Percentiles rank a stretch among this genome's conserved stretches.
phyloP scores from a whole-genome alignment of 2,113 vertebrate species.

The Cynoglossus semilaevis region DNA sequence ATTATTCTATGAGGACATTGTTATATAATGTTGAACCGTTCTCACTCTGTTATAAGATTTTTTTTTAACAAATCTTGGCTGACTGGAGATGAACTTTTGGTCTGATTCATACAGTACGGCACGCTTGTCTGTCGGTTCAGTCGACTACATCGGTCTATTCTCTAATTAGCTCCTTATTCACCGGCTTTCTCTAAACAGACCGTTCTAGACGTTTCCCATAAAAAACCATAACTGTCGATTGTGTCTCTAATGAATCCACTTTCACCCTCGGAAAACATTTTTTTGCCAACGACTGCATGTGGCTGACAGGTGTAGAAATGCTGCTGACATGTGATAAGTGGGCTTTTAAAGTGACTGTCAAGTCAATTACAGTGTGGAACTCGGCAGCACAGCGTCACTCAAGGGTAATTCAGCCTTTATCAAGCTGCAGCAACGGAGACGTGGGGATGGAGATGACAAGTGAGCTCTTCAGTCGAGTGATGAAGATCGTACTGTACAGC shows the following conservation, averaged over 20 bases:
- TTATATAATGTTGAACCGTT: too few relatives aligned
- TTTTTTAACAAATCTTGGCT: too few relatives aligned
- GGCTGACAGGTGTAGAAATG: slow-evolving; percentile 33
- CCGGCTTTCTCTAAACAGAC: neutral
- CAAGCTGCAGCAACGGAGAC: neutral
- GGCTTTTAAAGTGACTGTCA: slow-evolving; percentile 27
- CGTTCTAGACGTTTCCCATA: neutral
- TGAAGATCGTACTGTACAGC: neutral
- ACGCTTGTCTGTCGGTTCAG: too few relatives aligned
- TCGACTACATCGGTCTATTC: too few relatives aligned
- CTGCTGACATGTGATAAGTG: slow-evolving; percentile 20
- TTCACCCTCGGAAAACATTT: neutral
- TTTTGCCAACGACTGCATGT: neutral
- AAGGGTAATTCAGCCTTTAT: neutral
- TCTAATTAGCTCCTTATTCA: neutral
- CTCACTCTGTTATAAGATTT: too few relatives aligned
- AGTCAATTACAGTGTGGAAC: slow-evolving; percentile 27
- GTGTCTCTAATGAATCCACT: slow-evolving; percentile 9
- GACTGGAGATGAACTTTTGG: too few relatives aligned
- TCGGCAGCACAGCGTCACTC: neutral
- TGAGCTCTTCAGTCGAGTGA: neutral
- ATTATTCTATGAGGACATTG: too few relatives aligned
- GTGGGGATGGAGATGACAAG: neutral
- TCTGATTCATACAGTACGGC: too few relatives aligned
- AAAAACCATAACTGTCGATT: neutral